Evolutionary conservation across 2,888 invertebrate genomes (phyloP), one percentile per base, ranked within the genome.

Genomic region (Troides helena): DNA sequence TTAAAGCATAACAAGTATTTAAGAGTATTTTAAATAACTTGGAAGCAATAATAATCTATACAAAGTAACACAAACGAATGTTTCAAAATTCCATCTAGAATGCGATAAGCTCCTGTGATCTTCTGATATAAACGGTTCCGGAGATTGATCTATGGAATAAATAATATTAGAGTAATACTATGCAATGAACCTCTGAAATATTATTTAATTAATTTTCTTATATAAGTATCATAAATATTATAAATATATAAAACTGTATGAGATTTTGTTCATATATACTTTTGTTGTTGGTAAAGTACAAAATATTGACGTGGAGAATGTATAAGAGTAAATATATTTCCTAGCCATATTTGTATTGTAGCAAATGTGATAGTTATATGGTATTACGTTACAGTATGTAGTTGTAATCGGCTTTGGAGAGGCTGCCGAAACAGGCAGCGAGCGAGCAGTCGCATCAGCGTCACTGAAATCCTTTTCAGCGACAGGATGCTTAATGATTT

Each of bases 361-460:
- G 2, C 14, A 57, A 64, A 65, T 23, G 10, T 1, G 21, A 56
- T 18, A 65, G 25, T 58, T 43, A 58, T 36, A 65, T 56, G 65
- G 30, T 57, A 65, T 59, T 59, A 46, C 59, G 66, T 62, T 60
- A 62, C 66, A 36, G 58, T 50, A 56, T 46, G 63, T 60, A 39
- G 58, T 12, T 59, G 58, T 70, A 70, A 70, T 70, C 69, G 66
- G 69, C 65, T 70, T 70, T 66, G 23, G 43, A 62, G 69, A 66
- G 23, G 62, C 58, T 12, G 30, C 46, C 69, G 62, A 66, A 62
- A 66, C 62, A 69, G 62, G 18, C 23, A 53, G 58, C 56, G 62
- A 69, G 57, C 36, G 56, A 21, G 65, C 10, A 70, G 61, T 30
- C 36, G 58, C 50, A 66, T 69, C 23, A 36, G 18, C 17, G 63